Percentiles rank a stretch among this genome's conserved stretches.
phyloP scores from a whole-genome alignment of 2,888 invertebrate species.

The Clostera curtula region DNA sequence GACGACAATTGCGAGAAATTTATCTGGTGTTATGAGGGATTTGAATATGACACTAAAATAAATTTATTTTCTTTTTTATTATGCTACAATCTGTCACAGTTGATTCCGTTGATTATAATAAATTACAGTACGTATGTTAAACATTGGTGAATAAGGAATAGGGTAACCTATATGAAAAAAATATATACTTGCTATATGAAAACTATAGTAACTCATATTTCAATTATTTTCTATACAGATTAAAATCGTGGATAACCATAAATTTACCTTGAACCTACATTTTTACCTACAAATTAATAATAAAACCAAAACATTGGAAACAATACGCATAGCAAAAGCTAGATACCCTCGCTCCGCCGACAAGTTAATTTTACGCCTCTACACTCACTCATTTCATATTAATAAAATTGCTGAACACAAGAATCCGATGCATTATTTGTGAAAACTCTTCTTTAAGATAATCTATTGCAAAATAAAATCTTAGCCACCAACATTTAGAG shows the following conservation, averaged over 20 bases:
- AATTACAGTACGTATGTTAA: too few species aligned
- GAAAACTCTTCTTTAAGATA: slow-evolving; percentile 21
- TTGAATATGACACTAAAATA: slow-evolving; percentile 16
- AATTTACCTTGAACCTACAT: too few species aligned
- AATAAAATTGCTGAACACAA: slow-evolving; percentile 38
- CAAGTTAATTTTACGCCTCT: slow-evolving; percentile 41
- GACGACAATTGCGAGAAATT: slow-evolving; percentile 16
- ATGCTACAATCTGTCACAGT: too few species aligned
- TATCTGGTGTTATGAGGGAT: slow-evolving; percentile 16
- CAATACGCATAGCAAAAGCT: slow-evolving; percentile 21
- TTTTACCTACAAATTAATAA: too few species aligned
- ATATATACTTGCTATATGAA: too few species aligned
- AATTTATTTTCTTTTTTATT: slow-evolving; percentile 12
- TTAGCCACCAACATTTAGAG: slow-evolving; percentile 12
- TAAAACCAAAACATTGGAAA: slow-evolving; percentile 9
- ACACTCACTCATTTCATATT: slow-evolving; percentile 40
- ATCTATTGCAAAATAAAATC: slow-evolving; percentile 8
- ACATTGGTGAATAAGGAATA: too few species aligned
- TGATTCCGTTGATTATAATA: too few species aligned
- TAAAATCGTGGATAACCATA: too few species aligned
- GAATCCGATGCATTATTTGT: slow-evolving; percentile 32
- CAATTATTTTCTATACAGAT: too few species aligned
- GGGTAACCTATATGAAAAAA: too few species aligned
- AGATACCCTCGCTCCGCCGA: slow-evolving; percentile 23
- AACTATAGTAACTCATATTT: too few species aligned